Percentiles rank a stretch among this genome's conserved stretches.
Conservation (phyloP, 2,888 invertebrate genomes). For the Ichneumon xanthorius region DNA sequence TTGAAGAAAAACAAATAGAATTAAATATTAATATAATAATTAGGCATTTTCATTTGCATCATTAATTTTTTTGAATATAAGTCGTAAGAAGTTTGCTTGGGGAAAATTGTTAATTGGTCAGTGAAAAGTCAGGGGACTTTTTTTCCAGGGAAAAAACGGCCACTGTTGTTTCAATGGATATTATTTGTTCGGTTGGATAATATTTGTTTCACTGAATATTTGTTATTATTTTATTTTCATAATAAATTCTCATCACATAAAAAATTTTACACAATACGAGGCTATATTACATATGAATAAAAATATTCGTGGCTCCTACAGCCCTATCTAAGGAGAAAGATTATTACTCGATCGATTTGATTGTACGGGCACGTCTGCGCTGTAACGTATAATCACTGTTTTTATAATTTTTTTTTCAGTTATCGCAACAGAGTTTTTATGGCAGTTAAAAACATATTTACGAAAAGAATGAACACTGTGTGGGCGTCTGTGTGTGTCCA, state of each 20-base stretch:
- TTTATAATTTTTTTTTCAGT: constrained; percentile 18
- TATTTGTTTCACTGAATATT: not conserved
- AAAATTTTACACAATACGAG: constrained; percentile 18
- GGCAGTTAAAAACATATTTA: constrained; percentile 57
- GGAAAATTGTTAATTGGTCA: too few species aligned
- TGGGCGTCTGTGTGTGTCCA: not conserved
- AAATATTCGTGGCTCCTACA: constrained; percentile 18
- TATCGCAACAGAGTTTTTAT: constrained; percentile 55
- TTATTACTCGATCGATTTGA: constrained; percentile 9
- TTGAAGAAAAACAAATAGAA: too few species aligned
- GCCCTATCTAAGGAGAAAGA: not conserved
- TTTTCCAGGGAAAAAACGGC: too few species aligned
- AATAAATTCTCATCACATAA: constrained; percentile 30
- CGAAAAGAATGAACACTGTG: constrained; percentile 37
- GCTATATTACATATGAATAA: constrained; percentile 41
- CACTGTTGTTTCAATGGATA: too few species aligned
- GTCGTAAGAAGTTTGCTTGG: too few species aligned
- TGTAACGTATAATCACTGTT: constrained; percentile 1
- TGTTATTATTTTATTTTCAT: constrained; percentile 9
- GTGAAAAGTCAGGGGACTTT: too few species aligned
- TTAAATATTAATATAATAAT: too few species aligned
- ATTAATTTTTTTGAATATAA: too few species aligned
- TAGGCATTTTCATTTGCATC: too few species aligned
- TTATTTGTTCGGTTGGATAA: too few species aligned
- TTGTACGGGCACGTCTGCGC: constrained; percentile 1